Evolutionary conservation across 2,113 vertebrate genomes (phyloP), one percentile per base, ranked within the genome.

Genomic region (Scomber colias): DNA sequence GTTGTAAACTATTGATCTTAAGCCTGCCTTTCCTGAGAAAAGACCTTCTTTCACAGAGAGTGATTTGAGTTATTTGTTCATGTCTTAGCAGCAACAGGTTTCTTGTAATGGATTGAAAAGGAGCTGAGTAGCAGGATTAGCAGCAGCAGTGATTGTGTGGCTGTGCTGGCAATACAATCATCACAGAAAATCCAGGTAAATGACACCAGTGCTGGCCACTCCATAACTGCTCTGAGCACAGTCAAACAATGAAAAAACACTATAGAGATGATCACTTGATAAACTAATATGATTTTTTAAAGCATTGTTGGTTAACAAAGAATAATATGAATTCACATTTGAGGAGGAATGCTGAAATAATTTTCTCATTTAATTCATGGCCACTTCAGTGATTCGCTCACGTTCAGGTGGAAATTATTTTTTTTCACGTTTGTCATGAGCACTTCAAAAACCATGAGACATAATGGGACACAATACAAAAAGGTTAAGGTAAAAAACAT

Each of bases 181-280:
- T 12, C 14, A 0, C 21, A 49, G 24, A 31, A 66, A 30, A 2
- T 5, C 44, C 31, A 55, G 46, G 53, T 11, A 2, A 0, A 27
- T 24, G 45, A 56, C 49, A 15, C 3, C n/a, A 40, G 49, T 16
- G 44, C 14, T n/a, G 40, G 40, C 21, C n/a, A 11, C 15, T 30
- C 15, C 11, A 4, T 17, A 0, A 27, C 13, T 7, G 1, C 19
- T 1, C 31, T 2, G 14, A 53, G 11, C 11, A 17, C 14, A 3
- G 11, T 31, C 66, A 6, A 44, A 30, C 30, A 55, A 0, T 15
- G 8, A 6, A 27, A 48, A 59, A 57, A 21, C 13, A 51, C 13
- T 4, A 61, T 13, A 63, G 50, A 65, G 55, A 30, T 17, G 7
- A 74, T 46, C 3, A 24, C 11, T 45, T 63, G 19, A 5, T 19